Conservation (phyloP, 2,888 invertebrate species). For the Mesochorus sp. region DNA sequence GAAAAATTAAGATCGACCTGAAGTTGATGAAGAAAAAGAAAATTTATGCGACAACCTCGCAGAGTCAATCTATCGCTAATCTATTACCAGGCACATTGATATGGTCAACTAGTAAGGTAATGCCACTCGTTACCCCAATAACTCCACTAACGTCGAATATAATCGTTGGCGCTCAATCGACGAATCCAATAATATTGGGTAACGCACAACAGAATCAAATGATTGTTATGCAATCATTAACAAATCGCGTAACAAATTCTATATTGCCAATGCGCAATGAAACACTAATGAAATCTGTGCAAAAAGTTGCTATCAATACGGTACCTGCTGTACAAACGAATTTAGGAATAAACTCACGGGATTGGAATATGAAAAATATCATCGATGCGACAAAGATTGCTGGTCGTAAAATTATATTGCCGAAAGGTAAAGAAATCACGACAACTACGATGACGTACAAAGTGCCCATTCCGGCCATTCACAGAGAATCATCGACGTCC, state of each 20-base stretch:
- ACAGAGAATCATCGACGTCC: slow-evolving; percentile 68
- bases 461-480: slow-evolving; percentile 80
- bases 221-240: slow-evolving; percentile 80
- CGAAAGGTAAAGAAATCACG: slow-evolving; percentile 79
- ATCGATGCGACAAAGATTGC: slow-evolving; percentile 79
- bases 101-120: slow-evolving; percentile 77
- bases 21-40: slow-evolving; percentile 62
- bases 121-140: slow-evolving; percentile 79
- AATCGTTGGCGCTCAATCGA: slow-evolving; percentile 75
- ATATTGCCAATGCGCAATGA: slow-evolving; percentile 76
- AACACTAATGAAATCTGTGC: slow-evolving; percentile 75
- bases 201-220: slow-evolving; percentile 78
- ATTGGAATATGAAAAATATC: slow-evolving; percentile 79
- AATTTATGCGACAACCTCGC: slow-evolving; percentile 61
- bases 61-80: slow-evolving; percentile 67
- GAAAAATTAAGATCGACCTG: slow-evolving; percentile 56
- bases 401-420: slow-evolving; percentile 78
- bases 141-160: slow-evolving; percentile 76
- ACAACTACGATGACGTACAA: slow-evolving; percentile 80
- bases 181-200: slow-evolving; percentile 78
- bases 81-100: slow-evolving; percentile 77
- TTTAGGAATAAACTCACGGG: slow-evolving; percentile 76
- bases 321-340: slow-evolving; percentile 74
- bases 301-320: slow-evolving; percentile 76
- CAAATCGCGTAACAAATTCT: slow-evolving; percentile 74